Evolutionary conservation across 2,797 vertebrate species (phyloP), one percentile per base, ranked within the genome.

Genomic region (Gymnothorax reevesii): DNA sequence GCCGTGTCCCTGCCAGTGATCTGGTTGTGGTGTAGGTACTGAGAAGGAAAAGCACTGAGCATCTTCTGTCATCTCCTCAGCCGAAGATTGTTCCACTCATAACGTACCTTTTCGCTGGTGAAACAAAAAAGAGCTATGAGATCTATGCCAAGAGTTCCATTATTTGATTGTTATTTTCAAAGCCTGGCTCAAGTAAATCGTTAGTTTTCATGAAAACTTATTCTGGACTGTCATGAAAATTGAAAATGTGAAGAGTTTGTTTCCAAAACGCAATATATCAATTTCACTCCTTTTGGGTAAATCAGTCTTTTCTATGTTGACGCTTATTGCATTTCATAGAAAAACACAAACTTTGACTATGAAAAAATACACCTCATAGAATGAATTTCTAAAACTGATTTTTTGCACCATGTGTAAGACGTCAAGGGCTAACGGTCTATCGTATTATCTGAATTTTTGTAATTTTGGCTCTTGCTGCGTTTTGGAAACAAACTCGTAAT

Each of bases 191-290:
- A 13, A 49, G 49, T 77, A 49, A 52, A 77, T 17, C 27, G 13
- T 9, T 77, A 77, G 73, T 42, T 77, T 33, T 52, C 0, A 15
- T 13, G n/a, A 54, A 71, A 49, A 13, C 57, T 5, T 55, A 54
- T 20, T 52, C 33, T 84, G 83, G 62, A 69, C 49, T 57, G 83
- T 59, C 52, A 85, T 71, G 52, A 59, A 84, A 88, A 86, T 79
- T 59, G 75, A 87, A 84, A 88, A 60, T 64, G 42, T 62, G 15
- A 27, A 42, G 33, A 42, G 33, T 42, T 42, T 42, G 33, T 42
- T 42, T 42, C 33, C 33, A 42, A 42, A 42, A 42, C 33, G 33
- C 33, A 42, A 42, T 42, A 42, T 42, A 42, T 42, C 33, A 1
- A 42, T 42, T 42, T 42, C 33, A 42, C 33, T 42, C 33, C 1